Evolutionary conservation across 2,797 vertebrate genomes (phyloP).

Genomic region (Phrynocephalus vlangalii): DNA sequence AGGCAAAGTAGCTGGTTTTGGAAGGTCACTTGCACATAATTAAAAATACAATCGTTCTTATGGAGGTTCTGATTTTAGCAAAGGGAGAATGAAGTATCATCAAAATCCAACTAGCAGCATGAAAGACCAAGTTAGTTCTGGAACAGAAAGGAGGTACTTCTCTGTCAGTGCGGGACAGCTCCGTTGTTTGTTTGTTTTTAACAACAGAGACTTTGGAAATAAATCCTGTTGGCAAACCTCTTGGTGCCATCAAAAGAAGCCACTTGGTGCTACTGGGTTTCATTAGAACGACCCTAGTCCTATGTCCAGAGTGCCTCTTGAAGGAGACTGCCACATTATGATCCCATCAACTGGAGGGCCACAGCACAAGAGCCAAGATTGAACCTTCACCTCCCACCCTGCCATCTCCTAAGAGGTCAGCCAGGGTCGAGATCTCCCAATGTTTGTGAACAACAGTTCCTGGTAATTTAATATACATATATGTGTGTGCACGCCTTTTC

Average conservation of each 20-base stretch:
- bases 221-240: slow-evolving; percentile 62
- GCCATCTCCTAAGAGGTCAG: background rate
- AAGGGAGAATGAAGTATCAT: slow-evolving; percentile 26
- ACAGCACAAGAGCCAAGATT: slow-evolving; percentile 27
- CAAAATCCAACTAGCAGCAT: slow-evolving; percentile 26
- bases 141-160: slow-evolving; percentile 29
- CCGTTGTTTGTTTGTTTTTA: slow-evolving; percentile 42
- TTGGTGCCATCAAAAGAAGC: slow-evolving; percentile 60
- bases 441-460: slow-evolving; percentile 34
- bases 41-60: slow-evolving; percentile 52
- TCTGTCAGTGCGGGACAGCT: slow-evolving; percentile 43
- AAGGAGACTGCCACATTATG: slow-evolving; percentile 11
- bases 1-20: slow-evolving; percentile 58
- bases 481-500: background rate
- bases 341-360: background rate
- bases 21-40: slow-evolving; percentile 66
- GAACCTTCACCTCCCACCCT: background rate
- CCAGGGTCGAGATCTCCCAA: background rate
- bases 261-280: slow-evolving; percentile 50
- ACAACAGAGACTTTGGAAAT: slow-evolving; percentile 46
- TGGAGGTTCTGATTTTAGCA: slow-evolving; percentile 37
- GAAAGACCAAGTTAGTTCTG: slow-evolving; percentile 35
- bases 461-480: background rate
- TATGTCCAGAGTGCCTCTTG: background rate
- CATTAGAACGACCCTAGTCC: background rate